Evolutionary conservation across 2,797 vertebrate genomes (phyloP).

Genomic region (Rhadinocentrus ornatus): DNA sequence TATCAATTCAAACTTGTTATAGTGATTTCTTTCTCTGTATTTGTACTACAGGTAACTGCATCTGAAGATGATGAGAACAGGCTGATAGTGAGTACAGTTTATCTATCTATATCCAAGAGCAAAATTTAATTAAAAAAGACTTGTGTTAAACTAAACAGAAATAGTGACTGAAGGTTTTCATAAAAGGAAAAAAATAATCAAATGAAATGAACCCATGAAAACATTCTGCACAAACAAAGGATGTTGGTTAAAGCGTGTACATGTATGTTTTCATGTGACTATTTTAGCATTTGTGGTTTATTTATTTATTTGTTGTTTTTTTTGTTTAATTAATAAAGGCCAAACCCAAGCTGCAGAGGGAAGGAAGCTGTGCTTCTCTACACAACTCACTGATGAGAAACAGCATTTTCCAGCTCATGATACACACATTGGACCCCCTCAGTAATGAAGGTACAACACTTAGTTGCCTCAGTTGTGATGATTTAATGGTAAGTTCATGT

Average conservation of each 20-base stretch:
- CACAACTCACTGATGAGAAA: slow-evolving; percentile 98
- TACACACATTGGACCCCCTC: slow-evolving; percentile 95
- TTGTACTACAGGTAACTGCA: slow-evolving; percentile 60
- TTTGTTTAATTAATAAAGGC: slow-evolving; percentile 85
- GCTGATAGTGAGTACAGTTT: slow-evolving; percentile 83
- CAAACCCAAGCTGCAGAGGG: slow-evolving; percentile 93
- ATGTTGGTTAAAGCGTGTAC: neutral
- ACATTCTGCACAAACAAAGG: neutral
- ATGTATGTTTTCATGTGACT: neutral
- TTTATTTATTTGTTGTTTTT: neutral
- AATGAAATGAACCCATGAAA: neutral
- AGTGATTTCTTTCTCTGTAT: slow-evolving; percentile 39
- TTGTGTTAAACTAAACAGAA: too few relatives aligned
- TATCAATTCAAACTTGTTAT: too few relatives aligned
- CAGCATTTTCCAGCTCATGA: slow-evolving; percentile 99
- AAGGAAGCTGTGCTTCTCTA: slow-evolving; percentile 95
- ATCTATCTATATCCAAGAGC: neutral
- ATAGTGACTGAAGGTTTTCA: neutral
- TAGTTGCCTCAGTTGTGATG: too few relatives aligned
- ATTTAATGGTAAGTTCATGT: too few relatives aligned
- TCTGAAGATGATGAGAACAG: slow-evolving; percentile 86
- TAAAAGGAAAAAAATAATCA: neutral
- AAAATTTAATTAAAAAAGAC: too few relatives aligned
- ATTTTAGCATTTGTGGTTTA: neutral
- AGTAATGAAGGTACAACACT: slow-evolving; percentile 85